Evolutionary conservation across 2,888 invertebrate genomes (phyloP).

Genomic region (Phyllotreta striolata): DNA sequence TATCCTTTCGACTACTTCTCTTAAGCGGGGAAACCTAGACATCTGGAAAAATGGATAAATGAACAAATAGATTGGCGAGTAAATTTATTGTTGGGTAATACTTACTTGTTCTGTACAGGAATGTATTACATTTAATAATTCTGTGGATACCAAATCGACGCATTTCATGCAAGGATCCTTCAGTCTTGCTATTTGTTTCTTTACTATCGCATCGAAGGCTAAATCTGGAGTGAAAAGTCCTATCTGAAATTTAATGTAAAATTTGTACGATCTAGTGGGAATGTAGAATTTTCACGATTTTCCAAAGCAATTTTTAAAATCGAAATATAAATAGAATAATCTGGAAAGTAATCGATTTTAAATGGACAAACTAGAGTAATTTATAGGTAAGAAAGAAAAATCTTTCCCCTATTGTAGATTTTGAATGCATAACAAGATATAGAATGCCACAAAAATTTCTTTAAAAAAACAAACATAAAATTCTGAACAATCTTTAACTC

Average conservation of each 20-base stretch:
- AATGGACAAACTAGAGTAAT: neutral
- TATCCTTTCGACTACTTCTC: slow-evolving; percentile 98
- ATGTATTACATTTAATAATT: slow-evolving; percentile 94
- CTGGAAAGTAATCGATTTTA: too few species aligned
- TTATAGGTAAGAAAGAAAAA: neutral
- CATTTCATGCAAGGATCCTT: slow-evolving; percentile 99
- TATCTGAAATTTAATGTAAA: slow-evolving; percentile 69
- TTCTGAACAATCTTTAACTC: too few species aligned
- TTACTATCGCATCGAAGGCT: slow-evolving; percentile 99
- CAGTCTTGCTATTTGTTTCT: slow-evolving; percentile 94
- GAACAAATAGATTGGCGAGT: neutral
- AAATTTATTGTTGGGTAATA: neutral
- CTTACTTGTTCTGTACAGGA: slow-evolving; percentile 93
- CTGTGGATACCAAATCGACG: slow-evolving; percentile 96
- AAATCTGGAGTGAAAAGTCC: slow-evolving; percentile 99
- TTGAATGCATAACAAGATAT: too few species aligned
- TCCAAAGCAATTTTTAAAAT: too few species aligned
- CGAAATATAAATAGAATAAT: too few species aligned
- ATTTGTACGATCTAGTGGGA: neutral
- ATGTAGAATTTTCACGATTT: too few species aligned
- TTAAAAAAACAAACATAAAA: neutral
- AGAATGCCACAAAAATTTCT: neutral
- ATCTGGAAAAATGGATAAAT: slow-evolving; percentile 69
- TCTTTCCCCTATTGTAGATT: too few species aligned
- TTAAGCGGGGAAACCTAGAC: slow-evolving; percentile 94